These are phyloP conservation scores for Hemibagrus wyckioides DNA, from an alignment of 2,113 vertebrate species.

Conservation along the genomic window DNA sequence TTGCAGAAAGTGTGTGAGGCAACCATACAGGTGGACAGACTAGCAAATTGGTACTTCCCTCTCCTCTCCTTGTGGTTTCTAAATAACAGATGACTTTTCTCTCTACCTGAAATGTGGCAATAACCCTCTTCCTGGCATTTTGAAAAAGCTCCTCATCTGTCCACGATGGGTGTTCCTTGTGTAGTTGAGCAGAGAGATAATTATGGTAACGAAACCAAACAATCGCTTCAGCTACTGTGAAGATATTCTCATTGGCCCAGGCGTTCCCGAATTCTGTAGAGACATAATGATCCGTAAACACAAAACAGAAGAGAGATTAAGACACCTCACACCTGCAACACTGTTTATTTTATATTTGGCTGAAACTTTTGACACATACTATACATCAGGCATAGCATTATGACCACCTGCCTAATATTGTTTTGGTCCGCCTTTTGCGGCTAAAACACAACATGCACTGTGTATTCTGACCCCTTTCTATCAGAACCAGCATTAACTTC, in stretches of 20 bases:
- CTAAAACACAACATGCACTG: too few species aligned
- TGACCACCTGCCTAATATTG: too few species aligned
- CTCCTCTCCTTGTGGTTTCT: constrained; percentile 31
- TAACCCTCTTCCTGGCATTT: constrained; percentile 82
- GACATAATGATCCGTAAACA: constrained; percentile 20
- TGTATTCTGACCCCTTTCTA: too few species aligned
- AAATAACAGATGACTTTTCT: constrained; percentile 65
- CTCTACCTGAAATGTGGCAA: constrained; percentile 90
- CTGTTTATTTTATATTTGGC: background rate
- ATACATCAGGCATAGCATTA: too few species aligned
- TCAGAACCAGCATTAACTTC: too few species aligned
- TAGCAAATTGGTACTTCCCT: constrained; percentile 56
- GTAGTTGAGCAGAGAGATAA: constrained; percentile 72
- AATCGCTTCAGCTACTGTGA: constrained; percentile 84
- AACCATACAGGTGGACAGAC: constrained; percentile 29
- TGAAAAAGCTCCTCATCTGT: constrained; percentile 90
- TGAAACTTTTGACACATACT: background rate
- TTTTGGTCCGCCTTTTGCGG: too few species aligned
- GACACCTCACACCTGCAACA: background rate
- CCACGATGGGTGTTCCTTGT: constrained; percentile 74
- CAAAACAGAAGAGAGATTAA: too few species aligned
- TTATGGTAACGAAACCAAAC: constrained; percentile 96
- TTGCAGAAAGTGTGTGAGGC: constrained; percentile 43
- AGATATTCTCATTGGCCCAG: constrained; percentile 88
- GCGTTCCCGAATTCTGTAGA: constrained; percentile 84